A percentile compares a stretch with the other conserved stretches of the same genome.
These are phyloP conservation scores for Cylindroiulus punctatus DNA, from an alignment of 2,888 invertebrate species.

Conservation along the genomic window DNA sequence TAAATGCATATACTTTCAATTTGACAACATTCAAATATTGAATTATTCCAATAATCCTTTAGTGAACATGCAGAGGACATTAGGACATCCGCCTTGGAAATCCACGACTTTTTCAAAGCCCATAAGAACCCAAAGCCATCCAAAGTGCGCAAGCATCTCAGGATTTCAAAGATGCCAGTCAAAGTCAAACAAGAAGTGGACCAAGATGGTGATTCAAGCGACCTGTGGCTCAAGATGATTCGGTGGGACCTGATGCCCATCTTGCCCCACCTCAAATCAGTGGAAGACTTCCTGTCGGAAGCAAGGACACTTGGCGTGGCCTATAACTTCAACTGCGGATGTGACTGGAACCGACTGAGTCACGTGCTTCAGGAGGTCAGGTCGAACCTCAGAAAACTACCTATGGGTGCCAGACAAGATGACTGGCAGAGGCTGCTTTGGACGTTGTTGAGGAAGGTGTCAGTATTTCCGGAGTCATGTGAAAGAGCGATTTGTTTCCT, in stretches of 20 bases:
- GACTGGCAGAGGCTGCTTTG: not conserved
- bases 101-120: not conserved
- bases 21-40: no score
- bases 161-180: not conserved
- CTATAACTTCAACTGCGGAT: not conserved
- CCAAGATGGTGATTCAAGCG: not conserved
- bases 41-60: not conserved
- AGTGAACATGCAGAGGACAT: not conserved
- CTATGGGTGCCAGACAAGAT: not conserved
- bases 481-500: not conserved
- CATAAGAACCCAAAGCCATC: not conserved
- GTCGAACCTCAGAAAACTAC: not conserved
- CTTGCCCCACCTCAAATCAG: not conserved
- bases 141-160: not conserved
- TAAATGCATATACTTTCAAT: not conserved
- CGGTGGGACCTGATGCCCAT: conserved; percentile 2
- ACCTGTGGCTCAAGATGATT: not conserved
- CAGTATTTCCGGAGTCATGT: not conserved
- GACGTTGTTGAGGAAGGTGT: not conserved
- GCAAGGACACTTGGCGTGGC: not conserved
- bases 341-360: not conserved
- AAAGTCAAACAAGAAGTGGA: not conserved
- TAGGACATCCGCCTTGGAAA: not conserved
- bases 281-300: not conserved
- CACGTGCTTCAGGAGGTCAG: not conserved